phyloP scores from a whole-genome alignment of 1,140 invertebrate species.

The Oncopeltus fasciatus region DNA sequence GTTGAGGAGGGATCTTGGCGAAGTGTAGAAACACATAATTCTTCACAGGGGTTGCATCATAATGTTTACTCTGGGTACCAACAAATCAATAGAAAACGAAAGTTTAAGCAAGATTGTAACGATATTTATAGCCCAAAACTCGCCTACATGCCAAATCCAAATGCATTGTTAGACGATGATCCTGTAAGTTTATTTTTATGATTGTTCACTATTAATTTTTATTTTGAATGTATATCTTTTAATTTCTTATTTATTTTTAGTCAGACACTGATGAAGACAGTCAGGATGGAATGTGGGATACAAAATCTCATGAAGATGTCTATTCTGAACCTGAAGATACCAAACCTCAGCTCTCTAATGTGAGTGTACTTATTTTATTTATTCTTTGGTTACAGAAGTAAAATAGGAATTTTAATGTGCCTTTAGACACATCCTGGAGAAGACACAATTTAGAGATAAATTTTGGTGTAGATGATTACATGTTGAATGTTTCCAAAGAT shows the following conservation, averaged over 20 bases:
- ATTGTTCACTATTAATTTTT: not conserved
- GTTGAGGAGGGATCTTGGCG: conserved; percentile 25
- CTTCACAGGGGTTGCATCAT: not conserved
- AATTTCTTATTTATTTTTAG: not conserved
- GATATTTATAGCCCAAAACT: conserved; percentile 10
- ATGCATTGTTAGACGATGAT: conserved; percentile 8
- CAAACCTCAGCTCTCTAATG: conserved; percentile 6
- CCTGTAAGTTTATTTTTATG: conserved; percentile 9
- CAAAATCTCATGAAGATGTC: conserved; percentile 16
- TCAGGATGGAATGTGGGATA: conserved; percentile 21
- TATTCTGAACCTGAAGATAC: conserved; percentile 18
- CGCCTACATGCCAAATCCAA: conserved; percentile 6
- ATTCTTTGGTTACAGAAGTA: no score
- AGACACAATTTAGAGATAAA: no score
- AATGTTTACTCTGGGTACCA: not conserved
- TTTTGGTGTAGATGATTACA: no score
- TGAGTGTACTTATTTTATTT: conserved; percentile 1
- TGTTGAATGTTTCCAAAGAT: no score
- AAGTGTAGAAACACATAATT: conserved; percentile 20
- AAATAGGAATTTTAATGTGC: no score
- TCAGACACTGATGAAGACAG: conserved; percentile 17
- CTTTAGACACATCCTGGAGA: no score
- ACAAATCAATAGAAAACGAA: conserved; percentile 11
- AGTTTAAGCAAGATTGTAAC: conserved; percentile 8
- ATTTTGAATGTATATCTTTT: not conserved